Base-by-base conservation (phyloP, 2,888 invertebrate species). In the Chloromyia formosa region DNA sequence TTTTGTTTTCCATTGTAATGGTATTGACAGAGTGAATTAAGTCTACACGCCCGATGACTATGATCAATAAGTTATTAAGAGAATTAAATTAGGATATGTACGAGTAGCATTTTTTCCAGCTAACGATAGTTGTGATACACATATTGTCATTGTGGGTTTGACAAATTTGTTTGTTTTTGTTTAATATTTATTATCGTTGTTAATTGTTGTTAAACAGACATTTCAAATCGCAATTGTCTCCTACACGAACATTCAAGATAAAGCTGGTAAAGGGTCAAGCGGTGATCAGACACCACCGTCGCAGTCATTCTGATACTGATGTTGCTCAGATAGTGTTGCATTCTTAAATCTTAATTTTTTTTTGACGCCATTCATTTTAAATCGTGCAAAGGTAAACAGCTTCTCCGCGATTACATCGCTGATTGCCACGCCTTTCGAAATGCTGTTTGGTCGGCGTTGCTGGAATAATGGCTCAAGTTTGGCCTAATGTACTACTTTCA, bases 381-480 rank as follows among this genome's bases (percentile, higher is more conserved):
- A 20, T 54, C 7, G 35, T 23, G 18, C 27, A 56, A 69, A 56
- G 69, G 69, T 54, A 18, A 69, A 69, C 69, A 20, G 40, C 69
- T 69, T 56, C 22, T 14, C 22, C 7, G 64, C 64, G 40, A 35
- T 64, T 23, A 16, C 58, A 58, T 42, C 35, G 35, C 27, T 35
- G 40, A 54, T 3, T 35, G 23, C 69, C 69, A 69, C 69, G 35
- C 69, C 69, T 69, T 54, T 56, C 18, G 7, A 54, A 68, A 45
- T 10, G 14, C 23, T 14, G 22, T 7, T n/a, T n/a, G n/a, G n/a
- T n/a, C n/a, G n/a, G n/a, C n/a, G n/a, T 20, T 12, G 45, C 66
- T n/a, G n/a, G n/a, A 49, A 35, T 27, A 69, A 35, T 35, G 54
- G 45, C 66, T 18, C 20, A 56, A 69, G 45, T 40, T 56, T 69